Evolutionary conservation across 2,888 invertebrate species (phyloP), one percentile per base, ranked within the genome.

Genomic region (Cryptophagus acutangulus): DNA sequence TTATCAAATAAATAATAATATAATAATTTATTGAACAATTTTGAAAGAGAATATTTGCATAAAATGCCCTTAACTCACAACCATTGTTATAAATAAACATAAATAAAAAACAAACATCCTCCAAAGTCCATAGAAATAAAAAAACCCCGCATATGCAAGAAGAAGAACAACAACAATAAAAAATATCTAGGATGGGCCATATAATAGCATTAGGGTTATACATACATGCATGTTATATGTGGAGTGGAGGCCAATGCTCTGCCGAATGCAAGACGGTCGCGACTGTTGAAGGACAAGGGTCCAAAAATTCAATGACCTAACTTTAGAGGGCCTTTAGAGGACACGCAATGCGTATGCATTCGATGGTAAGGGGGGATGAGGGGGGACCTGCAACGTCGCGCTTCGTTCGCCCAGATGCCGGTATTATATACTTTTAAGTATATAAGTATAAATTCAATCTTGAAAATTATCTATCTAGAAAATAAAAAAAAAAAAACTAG

Each of bases 261-360:
- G 63, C 64, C 61, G 63, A 63, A 65, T 64, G 63, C 61, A 61
- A 53, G 58, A 54, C 61, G 58, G 59, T 58, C 62, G 63, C 61
- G 61, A 59, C 59, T 54, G 59, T 53, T 59, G 66, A 68, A 69
- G 69, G 69, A 67, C 69, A 69, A 69, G 66, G 68, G 69, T 69
- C 69, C 62, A 69, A 66, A n/a, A n/a, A 70, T 70, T 70, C 71
- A 70, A 70, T 70, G 70, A 71, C 71, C 70, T 65, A 70, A 62
- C 67, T 66, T 62, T 69, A 65, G 70, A 71, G 71, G 71, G 65
- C 65, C 64, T 69, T 67, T 67, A 65, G 69, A 71, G 71, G 70
- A 65, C 70, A 70, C 62, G 65, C 65, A 61, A 59, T 61, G 63
- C 63, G 61, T 62, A 61, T 59, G 61, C 58, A 58, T 52, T 58